A percentile compares a stretch with the other conserved stretches of the same genome.
phyloP scores from a whole-genome alignment of 2,797 vertebrate genomes.

The Oreochromis mossambicus region DNA sequence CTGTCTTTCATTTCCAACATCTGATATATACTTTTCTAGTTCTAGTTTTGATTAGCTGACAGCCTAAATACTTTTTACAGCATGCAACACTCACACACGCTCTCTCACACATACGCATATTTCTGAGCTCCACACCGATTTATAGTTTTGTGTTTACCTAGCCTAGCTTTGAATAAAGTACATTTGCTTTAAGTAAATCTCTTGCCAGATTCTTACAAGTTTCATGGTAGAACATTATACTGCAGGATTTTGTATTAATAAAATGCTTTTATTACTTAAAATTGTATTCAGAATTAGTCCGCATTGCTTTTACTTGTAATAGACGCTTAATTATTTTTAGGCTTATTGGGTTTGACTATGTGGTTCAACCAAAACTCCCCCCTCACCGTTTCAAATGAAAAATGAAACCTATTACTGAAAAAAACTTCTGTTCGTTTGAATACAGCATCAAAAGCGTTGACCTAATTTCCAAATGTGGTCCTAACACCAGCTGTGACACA shows the following conservation, averaged over 20 bases:
- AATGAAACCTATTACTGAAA: neutral
- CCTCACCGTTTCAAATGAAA: no score
- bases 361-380: neutral
- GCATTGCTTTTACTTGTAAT: neutral
- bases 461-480: neutral
- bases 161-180: neutral
- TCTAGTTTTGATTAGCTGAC: neutral
- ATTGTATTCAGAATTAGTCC: neutral
- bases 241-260: neutral
- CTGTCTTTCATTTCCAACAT: neutral
- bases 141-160: neutral
- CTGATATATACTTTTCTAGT: neutral
- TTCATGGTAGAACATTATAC: neutral
- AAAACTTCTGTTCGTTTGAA: neutral
- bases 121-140: neutral
- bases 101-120: neutral
- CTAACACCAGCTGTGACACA: neutral
- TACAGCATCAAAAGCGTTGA: neutral
- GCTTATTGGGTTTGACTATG: fast-evolving
- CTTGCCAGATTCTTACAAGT: fast-evolving
- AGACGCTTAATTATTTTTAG: neutral
- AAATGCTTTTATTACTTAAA: neutral
- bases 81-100: neutral
- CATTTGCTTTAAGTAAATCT: neutral
- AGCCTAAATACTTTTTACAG: neutral